Percentiles rank a stretch among this genome's conserved stretches.
These are phyloP conservation scores for Ectemnius continuus DNA, from an alignment of 2,888 invertebrate genomes.

Conservation along the genomic window DNA sequence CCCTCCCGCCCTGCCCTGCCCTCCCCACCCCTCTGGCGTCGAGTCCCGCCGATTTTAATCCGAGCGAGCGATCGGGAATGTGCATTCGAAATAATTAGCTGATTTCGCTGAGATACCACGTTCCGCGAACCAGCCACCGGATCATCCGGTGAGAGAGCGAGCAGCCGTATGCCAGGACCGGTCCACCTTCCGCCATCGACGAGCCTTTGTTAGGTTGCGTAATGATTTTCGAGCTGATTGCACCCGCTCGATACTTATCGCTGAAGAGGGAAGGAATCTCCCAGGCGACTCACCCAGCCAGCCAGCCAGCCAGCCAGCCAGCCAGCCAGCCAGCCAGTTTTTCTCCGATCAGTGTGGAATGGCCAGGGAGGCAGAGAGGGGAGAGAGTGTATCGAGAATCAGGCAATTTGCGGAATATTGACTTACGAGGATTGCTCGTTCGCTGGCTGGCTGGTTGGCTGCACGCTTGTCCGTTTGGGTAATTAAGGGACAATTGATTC, in stretches of 20 bases:
- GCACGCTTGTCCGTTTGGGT: neutral
- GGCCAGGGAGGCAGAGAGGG: too few species aligned
- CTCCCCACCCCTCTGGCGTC: slow-evolving; percentile 16
- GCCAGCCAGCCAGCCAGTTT: too few species aligned
- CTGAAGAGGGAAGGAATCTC: neutral
- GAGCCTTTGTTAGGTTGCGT: slow-evolving; percentile 22
- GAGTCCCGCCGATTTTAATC: slow-evolving; percentile 69
- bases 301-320: too few species aligned
- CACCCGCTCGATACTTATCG: neutral
- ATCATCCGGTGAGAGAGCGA: slow-evolving; percentile 38
- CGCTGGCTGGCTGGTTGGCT: neutral
- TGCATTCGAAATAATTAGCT: slow-evolving; percentile 78
- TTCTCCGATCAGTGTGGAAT: too few species aligned
- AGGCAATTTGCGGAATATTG: too few species aligned
- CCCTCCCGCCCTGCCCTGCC: slow-evolving; percentile 13
- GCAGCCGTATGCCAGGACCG: too few species aligned
- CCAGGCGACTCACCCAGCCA: too few species aligned
- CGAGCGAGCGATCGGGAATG: slow-evolving; percentile 72
- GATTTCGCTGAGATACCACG: slow-evolving; percentile 72
- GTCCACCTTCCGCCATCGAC: neutral
- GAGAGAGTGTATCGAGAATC: too few species aligned
- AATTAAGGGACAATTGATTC: slow-evolving; percentile 14
- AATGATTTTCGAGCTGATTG: slow-evolving; percentile 9
- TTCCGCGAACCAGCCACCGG: slow-evolving; percentile 59
- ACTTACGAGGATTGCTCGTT: too few species aligned